Evolutionary conservation across 2,797 vertebrate genomes (phyloP).

Genomic region (Lacerta viridis): DNA sequence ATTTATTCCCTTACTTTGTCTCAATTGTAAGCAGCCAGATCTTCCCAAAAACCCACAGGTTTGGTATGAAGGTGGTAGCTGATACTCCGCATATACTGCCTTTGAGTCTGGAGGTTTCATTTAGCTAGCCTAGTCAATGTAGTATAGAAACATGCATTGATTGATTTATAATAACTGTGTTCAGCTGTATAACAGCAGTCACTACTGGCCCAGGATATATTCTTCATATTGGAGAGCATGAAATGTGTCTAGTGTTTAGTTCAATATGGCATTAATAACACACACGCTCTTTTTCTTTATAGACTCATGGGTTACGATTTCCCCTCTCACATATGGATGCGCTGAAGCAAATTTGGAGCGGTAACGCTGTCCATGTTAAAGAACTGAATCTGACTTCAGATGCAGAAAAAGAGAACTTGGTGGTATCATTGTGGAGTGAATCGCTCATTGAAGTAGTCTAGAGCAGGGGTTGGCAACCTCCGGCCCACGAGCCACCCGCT

Average conservation of each 20-base stretch:
- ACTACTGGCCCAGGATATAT: neutral
- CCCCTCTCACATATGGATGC: conserved; percentile 86
- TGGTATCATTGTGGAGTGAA: conserved; percentile 84
- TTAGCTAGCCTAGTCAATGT: neutral
- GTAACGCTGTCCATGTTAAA: conserved; percentile 69
- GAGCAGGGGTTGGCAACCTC: neutral
- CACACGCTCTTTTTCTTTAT: neutral
- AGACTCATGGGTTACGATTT: conserved; percentile 88
- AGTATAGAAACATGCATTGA: neutral
- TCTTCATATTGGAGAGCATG: neutral
- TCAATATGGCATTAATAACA: neutral
- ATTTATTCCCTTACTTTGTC: neutral
- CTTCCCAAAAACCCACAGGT: neutral
- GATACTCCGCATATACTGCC: neutral
- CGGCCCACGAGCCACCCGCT: no score
- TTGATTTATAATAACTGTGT: neutral
- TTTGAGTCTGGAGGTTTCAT: neutral
- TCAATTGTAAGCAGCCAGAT: neutral
- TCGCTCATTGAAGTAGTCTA: conserved; percentile 80
- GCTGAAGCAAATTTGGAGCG: conserved; percentile 85
- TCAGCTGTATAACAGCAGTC: neutral
- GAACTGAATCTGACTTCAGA: conserved; percentile 78
- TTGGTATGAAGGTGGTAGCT: neutral
- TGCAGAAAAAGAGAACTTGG: conserved; percentile 84
- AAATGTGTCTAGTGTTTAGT: neutral